Evolutionary conservation across 2,113 vertebrate species (phyloP), one percentile per base, ranked within the genome.

Genomic region (Podarcis muralis): DNA sequence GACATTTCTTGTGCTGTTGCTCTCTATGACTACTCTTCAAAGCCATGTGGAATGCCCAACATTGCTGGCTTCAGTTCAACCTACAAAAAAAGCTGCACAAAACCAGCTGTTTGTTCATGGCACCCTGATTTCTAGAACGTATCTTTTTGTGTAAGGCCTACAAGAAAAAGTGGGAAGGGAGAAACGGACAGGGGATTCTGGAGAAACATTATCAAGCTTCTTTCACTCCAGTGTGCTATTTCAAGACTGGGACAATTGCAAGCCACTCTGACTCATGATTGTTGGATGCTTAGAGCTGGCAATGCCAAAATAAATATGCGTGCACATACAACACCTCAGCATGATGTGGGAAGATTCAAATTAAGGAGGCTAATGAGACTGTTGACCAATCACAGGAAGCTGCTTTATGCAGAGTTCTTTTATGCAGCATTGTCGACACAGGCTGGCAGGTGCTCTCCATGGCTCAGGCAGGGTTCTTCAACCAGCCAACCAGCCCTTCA

Each of bases 261-360:
- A 48, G 15, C 7, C n/a, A n/a, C 68, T 71, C 40, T 85, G 71
- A 76, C 32, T 76, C 84, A 59, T 62, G 32, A 37, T 37, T 59
- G 40, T 84, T 84, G 27, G 43, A 71, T 43, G 37, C 37, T 72
- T 43, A 40, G 59, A 35, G 32, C 80, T 82, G 27, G 82, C 77
- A 62, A 77, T 86, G 92, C 91, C 30, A 86, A 88, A 90, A 94
- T 92, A 92, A 83, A 78, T 66, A 48, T 78, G 40, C 6, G 37
- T 90, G 84, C 74, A 85, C 91, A 93, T 83, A 92, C 11, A 86
- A 66, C 74, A 76, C 35, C 53, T 68, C 84, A 86, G 57, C 84
- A 77, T 66, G 53, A 40, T 77, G 84, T 86, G 75, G 59, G 59
- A 86, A 66, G 85, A 65, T 27, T 68, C 74, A 66, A 78, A 76